phyloP scores from a whole-genome alignment of 1,140 invertebrate genomes.

The Drepana arcuata region DNA sequence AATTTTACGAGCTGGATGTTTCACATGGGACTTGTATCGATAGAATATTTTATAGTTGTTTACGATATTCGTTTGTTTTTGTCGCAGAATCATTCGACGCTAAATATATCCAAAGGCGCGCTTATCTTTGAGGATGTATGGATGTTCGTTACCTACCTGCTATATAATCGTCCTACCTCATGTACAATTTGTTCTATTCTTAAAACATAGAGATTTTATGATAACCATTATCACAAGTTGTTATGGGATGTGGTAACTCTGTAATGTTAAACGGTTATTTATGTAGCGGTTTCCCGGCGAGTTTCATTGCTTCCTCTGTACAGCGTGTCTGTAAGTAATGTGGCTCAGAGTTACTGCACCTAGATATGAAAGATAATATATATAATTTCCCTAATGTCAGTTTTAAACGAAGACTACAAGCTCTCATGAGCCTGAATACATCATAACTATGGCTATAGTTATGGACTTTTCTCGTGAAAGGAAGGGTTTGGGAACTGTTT shows the following conservation, averaged over 20 bases:
- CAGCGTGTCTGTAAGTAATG: too few species aligned
- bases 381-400: background rate
- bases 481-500: too few species aligned
- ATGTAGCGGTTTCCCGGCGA: conserved; percentile 45
- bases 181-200: conserved; percentile 39
- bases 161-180: too few species aligned
- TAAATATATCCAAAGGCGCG: conserved; percentile 6
- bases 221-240: conserved; percentile 39
- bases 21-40: background rate
- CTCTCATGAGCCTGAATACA: too few species aligned
- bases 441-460: too few species aligned
- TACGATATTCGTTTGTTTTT: too few species aligned
- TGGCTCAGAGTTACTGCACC: background rate
- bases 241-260: conserved; percentile 47
- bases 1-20: background rate
- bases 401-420: background rate
- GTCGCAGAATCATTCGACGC: conserved; percentile 25
- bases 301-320: too few species aligned
- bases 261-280: conserved; percentile 46
- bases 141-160: conserved; percentile 33
- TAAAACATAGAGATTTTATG: conserved; percentile 45
- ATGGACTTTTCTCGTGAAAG: too few species aligned
- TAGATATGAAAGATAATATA: background rate
- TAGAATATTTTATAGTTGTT: background rate
- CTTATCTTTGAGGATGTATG: conserved; percentile 27